Percentiles rank a stretch among this genome's conserved stretches.
Conservation (phyloP, 2,797 vertebrate species). For the Sebastes ruberrimus region DNA sequence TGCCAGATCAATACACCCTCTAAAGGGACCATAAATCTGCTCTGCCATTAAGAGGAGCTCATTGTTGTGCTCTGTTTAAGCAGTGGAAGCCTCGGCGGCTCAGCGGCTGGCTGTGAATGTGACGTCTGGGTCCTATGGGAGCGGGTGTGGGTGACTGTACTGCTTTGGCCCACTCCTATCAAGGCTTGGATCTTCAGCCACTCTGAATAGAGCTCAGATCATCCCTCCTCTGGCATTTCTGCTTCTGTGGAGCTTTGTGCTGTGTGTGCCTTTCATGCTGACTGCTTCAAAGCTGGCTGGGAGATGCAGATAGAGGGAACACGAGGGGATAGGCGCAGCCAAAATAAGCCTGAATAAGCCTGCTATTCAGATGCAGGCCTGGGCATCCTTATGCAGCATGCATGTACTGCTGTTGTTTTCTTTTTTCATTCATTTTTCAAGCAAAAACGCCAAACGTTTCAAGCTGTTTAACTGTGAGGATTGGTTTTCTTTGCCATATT, state of each 20-base stretch:
- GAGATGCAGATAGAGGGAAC: conserved; percentile 46
- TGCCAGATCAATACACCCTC: conserved; percentile 46
- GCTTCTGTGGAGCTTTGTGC: conserved; percentile 62
- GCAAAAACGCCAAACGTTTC: not conserved
- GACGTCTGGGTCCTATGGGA: conserved; percentile 29
- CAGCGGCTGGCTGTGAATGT: conserved; percentile 3
- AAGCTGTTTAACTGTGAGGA: not conserved
- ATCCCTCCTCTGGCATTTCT: conserved; percentile 60
- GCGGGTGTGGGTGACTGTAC: conserved; percentile 34
- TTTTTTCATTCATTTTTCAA: not conserved
- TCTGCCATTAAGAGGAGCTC: not conserved
- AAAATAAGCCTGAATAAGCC: conserved; percentile 20
- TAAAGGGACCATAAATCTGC: conserved; percentile 45
- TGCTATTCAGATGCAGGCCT: not conserved
- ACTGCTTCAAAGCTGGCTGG: conserved; percentile 58
- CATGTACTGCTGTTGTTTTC: not conserved
- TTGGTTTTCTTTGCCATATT: not conserved
- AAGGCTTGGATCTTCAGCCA: conserved; percentile 59
- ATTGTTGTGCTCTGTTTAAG: conserved; percentile 44
- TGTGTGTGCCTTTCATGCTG: conserved; percentile 42
- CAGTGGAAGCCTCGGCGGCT: conserved; percentile 3
- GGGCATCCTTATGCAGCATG: not conserved
- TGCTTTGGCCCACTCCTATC: conserved; percentile 50
- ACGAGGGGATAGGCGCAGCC: not conserved
- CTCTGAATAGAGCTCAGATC: conserved; percentile 50